Conservation (phyloP, 2,113 vertebrate genomes). For the Paramisgurnus dabryanus region DNA sequence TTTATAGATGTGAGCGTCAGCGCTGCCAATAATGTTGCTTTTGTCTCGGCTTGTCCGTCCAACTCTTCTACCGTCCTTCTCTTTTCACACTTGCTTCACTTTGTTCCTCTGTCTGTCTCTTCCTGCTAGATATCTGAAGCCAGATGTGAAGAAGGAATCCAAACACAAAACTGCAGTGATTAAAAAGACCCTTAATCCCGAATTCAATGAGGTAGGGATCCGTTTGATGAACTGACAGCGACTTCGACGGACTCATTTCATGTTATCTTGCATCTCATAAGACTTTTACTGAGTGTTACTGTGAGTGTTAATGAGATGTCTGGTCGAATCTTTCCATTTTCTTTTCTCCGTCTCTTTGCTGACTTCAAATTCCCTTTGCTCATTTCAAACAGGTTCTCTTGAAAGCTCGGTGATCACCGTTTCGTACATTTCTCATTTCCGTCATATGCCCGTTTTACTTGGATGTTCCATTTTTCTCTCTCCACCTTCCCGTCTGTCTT, state of each 20-base stretch:
- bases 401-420: constrained; percentile 1
- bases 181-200: constrained; percentile 88
- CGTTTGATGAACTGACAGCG: background rate
- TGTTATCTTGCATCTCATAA: background rate
- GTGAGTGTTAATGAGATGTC: constrained; percentile 47
- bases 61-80: background rate
- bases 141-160: constrained; percentile 84
- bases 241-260: background rate
- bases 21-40: constrained; percentile 3
- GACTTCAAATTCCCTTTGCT: constrained; percentile 11
- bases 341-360: background rate
- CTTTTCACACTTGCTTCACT: background rate
- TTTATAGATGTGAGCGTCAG: background rate
- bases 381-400: background rate
- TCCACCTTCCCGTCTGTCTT: constrained; percentile 29
- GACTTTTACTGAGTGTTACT: background rate
- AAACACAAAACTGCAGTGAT: constrained; percentile 88
- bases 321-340: constrained; percentile 9
- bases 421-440: constrained; percentile 11
- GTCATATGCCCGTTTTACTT: background rate
- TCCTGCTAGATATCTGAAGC: constrained; percentile 81
- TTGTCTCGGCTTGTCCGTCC: constrained; percentile 3
- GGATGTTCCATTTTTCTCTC: background rate
- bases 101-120: constrained; percentile 8
- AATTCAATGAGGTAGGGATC: constrained; percentile 82